Conservation (phyloP, 2,888 invertebrate genomes). For the Hemaris fuciformis region DNA sequence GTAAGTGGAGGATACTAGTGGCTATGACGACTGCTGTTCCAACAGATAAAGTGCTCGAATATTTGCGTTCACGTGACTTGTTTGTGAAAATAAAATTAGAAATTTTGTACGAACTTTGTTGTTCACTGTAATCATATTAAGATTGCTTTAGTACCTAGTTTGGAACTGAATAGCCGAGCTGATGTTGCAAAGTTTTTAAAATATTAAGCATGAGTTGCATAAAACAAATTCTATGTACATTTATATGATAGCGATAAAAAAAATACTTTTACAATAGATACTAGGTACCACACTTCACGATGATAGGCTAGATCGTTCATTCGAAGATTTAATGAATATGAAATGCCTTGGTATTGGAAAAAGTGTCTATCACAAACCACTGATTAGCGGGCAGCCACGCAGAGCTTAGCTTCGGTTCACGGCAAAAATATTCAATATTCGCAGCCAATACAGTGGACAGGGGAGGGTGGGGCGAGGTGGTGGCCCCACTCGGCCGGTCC, state of each 20-base stretch:
- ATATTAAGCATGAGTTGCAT: too few relatives aligned
- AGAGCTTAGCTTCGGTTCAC: conserved; percentile 48
- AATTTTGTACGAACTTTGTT: not conserved
- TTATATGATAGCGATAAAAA: too few relatives aligned
- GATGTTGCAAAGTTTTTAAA: too few relatives aligned
- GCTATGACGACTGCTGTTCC: not conserved
- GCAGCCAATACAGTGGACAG: conserved; percentile 57
- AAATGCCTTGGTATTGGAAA: too few relatives aligned
- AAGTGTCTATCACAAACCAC: conserved; percentile 47
- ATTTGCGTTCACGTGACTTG: not conserved
- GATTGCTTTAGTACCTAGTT: not conserved
- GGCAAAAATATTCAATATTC: conserved; percentile 76
- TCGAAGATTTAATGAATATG: too few relatives aligned
- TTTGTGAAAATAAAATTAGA: not conserved
- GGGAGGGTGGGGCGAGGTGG: conserved; percentile 28
- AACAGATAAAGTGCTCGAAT: not conserved
- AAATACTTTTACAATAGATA: too few relatives aligned
- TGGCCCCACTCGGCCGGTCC: conserved; percentile 47
- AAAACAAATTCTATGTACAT: too few relatives aligned
- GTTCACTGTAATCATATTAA: not conserved
- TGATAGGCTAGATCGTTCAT: too few relatives aligned
- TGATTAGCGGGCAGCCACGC: conserved; percentile 63
- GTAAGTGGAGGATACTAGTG: not conserved
- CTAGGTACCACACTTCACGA: too few relatives aligned
- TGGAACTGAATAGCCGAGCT: too few relatives aligned